A percentile compares a stretch with the other conserved stretches of the same genome.
phyloP scores from a whole-genome alignment of 2,113 vertebrate species.

The Xyrauchen texanus region DNA sequence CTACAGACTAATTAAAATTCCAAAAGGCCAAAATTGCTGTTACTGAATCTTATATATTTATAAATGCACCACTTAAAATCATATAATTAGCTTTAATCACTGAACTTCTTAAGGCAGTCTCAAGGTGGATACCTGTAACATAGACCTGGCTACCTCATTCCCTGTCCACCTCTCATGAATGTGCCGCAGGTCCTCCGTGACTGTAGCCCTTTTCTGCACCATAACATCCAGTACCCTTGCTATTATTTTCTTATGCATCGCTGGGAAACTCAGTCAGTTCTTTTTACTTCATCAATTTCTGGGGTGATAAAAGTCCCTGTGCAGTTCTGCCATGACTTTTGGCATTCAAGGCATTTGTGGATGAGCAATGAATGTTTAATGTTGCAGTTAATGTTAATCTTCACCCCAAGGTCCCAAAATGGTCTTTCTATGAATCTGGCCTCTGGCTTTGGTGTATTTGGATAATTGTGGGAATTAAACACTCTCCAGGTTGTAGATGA shows the following conservation, averaged over 20 bases:
- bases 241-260: background rate
- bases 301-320: background rate
- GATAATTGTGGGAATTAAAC: constrained; percentile 35
- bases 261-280: background rate
- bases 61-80: background rate
- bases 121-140: background rate
- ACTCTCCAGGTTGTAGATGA: constrained; percentile 28
- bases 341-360: constrained; percentile 22
- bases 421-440: constrained; percentile 28
- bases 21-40: background rate
- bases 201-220: background rate
- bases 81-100: constrained; percentile 5
- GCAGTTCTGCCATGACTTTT: constrained; percentile 18
- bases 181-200: background rate
- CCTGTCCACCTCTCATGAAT: background rate
- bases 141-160: too few relatives aligned
- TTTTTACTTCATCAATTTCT: background rate
- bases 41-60: background rate
- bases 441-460: constrained; percentile 35
- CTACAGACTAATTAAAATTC: background rate
- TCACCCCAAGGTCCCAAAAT: constrained; percentile 29
- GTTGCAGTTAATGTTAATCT: constrained; percentile 44
- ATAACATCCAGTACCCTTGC: background rate
- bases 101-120: background rate
- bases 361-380: constrained; percentile 49